Conservation (phyloP, 1,140 invertebrate genomes). For the Bombus polaris region DNA sequence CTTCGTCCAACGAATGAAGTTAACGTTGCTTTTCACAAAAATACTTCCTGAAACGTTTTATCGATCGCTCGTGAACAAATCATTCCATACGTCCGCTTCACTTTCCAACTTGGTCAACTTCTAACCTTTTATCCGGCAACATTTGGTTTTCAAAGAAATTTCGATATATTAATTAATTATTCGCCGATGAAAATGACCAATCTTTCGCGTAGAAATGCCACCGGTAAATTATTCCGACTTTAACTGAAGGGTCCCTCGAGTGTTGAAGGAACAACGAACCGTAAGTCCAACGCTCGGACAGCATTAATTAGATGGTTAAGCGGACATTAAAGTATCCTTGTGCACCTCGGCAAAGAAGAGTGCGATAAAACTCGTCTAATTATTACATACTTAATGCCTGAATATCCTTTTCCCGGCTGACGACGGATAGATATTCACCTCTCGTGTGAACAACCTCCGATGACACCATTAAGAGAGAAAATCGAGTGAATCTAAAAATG, state of each 20-base stretch:
- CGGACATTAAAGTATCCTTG: not conserved
- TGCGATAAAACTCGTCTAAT: conserved; percentile 8
- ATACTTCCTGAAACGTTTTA: not conserved
- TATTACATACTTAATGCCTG: conserved; percentile 1
- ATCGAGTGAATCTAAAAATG: not conserved
- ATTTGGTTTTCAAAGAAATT: no score
- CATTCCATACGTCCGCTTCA: no score
- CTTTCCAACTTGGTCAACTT: not conserved
- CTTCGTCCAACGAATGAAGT: not conserved
- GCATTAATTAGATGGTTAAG: conserved; percentile 23
- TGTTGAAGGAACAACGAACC: not conserved
- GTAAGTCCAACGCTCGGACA: not conserved
- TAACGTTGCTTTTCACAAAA: not conserved
- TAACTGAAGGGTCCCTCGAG: no score
- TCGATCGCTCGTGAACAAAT: not conserved
- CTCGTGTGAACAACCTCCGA: no score
- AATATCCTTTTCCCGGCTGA: not conserved
- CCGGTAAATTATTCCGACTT: not conserved
- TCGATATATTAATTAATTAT: not conserved
- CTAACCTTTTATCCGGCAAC: no score
- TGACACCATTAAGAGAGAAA: not conserved
- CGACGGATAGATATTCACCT: not conserved
- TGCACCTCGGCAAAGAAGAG: not conserved
- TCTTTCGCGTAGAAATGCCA: not conserved
- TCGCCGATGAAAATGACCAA: not conserved